phyloP scores from a whole-genome alignment of 2,797 vertebrate genomes.

The Parauchenoglanis ngamensis region DNA sequence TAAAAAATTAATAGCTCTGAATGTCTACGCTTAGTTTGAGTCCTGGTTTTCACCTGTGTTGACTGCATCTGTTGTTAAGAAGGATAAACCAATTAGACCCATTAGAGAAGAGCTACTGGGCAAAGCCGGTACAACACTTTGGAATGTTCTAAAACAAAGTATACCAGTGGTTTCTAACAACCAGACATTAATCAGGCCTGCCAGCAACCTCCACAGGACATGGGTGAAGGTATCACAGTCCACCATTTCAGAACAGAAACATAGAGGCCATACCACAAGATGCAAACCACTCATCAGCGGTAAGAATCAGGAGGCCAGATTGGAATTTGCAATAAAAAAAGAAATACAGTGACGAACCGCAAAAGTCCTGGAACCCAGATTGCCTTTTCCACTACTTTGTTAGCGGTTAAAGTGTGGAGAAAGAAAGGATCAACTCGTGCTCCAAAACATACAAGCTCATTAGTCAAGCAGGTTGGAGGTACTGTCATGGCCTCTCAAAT shows the following conservation, averaged over 20 bases:
- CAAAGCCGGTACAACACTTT: not conserved
- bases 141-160: not conserved
- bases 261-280: not conserved
- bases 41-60: not conserved
- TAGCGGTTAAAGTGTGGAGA: not conserved
- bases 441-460: not conserved
- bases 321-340: not conserved
- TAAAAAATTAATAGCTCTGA: not conserved
- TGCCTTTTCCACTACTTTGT: not conserved
- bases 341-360: not conserved
- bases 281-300: not conserved
- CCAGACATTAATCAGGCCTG: not conserved
- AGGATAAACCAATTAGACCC: not conserved
- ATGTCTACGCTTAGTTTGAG: not conserved
- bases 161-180: not conserved
- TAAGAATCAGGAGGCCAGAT: not conserved
- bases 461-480: not conserved
- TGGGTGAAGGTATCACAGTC: not conserved
- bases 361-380: not conserved
- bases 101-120: not conserved
- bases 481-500: not conserved
- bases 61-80: not conserved
- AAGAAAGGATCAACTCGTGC: not conserved
- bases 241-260: not conserved
- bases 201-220: not conserved